Evolutionary conservation across 2,113 vertebrate species (phyloP).

Genomic region (Pardalotus punctatus): DNA sequence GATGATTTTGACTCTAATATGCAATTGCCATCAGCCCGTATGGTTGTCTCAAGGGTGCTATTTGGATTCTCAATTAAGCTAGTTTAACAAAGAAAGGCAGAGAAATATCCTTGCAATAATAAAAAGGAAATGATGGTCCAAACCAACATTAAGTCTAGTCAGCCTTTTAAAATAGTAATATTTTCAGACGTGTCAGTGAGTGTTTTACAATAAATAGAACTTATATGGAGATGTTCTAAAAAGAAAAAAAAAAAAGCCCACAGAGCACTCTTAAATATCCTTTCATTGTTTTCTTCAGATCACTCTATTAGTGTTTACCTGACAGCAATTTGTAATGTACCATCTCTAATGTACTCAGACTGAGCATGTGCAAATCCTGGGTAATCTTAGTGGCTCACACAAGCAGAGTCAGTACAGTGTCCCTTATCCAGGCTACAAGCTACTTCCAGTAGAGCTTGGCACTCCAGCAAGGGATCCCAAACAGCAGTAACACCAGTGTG

Average conservation of each 20-base stretch:
- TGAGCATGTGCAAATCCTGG: not conserved
- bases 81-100: slow-evolving; percentile 13
- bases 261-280: not conserved
- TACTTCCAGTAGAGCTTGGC: not conserved
- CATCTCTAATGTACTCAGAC: not conserved
- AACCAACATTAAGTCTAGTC: not conserved
- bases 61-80: slow-evolving; percentile 15
- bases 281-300: not conserved
- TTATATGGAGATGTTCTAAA: not conserved
- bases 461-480: not conserved
- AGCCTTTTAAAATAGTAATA: not conserved
- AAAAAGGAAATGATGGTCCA: not conserved
- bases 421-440: not conserved
- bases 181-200: not conserved
- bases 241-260: accelerated
- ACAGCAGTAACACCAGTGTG: not conserved
- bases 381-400: not conserved
- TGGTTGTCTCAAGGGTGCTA: not conserved
- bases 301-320: not conserved
- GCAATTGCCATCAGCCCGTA: not conserved
- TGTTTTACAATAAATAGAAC: not conserved
- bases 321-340: not conserved
- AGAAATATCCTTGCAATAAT: not conserved
- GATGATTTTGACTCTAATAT: not conserved
- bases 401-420: not conserved